Percentiles rank a stretch among this genome's conserved stretches.
Conservation (phyloP, 2,113 vertebrate genomes). For the Vulpes lagopus region DNA sequence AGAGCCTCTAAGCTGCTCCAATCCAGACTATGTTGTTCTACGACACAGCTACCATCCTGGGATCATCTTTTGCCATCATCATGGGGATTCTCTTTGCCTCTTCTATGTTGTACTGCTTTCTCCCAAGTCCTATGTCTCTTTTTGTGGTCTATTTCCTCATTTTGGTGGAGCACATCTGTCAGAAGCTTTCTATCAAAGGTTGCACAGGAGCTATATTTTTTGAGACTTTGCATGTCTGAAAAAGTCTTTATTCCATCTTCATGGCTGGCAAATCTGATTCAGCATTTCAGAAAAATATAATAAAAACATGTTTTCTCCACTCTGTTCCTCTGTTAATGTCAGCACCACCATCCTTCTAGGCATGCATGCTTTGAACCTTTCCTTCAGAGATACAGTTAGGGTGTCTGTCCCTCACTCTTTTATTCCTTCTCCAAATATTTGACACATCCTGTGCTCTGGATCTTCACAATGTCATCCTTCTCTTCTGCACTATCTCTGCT, state of each 20-base stretch:
- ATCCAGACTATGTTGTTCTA: not conserved
- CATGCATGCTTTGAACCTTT: not conserved
- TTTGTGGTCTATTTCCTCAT: not conserved
- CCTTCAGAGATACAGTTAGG: not conserved
- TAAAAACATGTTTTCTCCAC: not conserved
- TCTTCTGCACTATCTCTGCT: not conserved
- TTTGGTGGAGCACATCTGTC: not conserved
- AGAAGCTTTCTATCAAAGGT: not conserved
- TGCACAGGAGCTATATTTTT: not conserved
- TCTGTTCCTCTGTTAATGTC: not conserved
- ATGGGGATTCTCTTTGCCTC: not conserved
- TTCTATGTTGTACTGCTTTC: not conserved
- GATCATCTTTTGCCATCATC: not conserved
- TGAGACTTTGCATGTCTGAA: not conserved
- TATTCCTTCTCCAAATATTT: not conserved
- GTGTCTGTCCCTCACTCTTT: not conserved
- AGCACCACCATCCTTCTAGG: not conserved
- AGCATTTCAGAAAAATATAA: not conserved
- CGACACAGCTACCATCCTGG: not conserved
- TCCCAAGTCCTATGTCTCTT: not conserved
- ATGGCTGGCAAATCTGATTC: not conserved
- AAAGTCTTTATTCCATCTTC: not conserved
- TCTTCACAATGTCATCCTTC: not conserved
- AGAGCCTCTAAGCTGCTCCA: not conserved
- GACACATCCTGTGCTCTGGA: not conserved